Evolutionary conservation across 23 tunicate genomes (phyloP).

Genomic region (Styela plicata): DNA sequence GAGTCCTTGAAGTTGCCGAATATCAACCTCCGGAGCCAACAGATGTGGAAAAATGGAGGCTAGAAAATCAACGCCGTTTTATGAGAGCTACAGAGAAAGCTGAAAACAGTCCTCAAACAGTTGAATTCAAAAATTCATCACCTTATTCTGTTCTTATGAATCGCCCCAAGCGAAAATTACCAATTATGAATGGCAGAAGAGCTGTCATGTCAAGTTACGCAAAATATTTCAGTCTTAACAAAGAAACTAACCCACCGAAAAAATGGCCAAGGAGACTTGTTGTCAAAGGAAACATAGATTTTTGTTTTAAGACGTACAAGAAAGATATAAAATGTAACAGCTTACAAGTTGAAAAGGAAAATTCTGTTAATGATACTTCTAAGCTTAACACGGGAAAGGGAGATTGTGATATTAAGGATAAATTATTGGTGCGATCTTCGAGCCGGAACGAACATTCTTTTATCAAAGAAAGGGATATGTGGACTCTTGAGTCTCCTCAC

Average conservation of each 20-base stretch:
- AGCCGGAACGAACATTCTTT: background rate
- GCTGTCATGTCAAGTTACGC: slow-evolving; percentile 2
- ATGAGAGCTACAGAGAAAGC: background rate
- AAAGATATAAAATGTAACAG: background rate
- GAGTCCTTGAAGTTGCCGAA: background rate
- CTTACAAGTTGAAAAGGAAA: no score
- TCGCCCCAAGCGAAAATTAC: background rate
- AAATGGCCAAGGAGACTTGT: slow-evolving; percentile 11
- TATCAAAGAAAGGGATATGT: no score
- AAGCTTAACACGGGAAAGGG: background rate
- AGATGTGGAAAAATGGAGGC: background rate
- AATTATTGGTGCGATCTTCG: background rate
- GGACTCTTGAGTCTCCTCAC: no score
- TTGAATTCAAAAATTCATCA: background rate
- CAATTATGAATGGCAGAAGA: background rate
- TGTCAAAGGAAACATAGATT: background rate
- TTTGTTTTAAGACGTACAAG: slow-evolving; percentile 5
- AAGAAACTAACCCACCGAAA: background rate
- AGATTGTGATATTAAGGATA: background rate
- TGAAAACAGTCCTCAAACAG: background rate
- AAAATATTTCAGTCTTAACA: slow-evolving; percentile 17
- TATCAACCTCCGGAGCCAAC: background rate
- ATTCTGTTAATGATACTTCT: background rate
- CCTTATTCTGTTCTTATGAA: background rate
- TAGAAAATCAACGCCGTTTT: background rate